Evolutionary conservation across 2,113 vertebrate species (phyloP).

Genomic region (Canis aureus): DNA sequence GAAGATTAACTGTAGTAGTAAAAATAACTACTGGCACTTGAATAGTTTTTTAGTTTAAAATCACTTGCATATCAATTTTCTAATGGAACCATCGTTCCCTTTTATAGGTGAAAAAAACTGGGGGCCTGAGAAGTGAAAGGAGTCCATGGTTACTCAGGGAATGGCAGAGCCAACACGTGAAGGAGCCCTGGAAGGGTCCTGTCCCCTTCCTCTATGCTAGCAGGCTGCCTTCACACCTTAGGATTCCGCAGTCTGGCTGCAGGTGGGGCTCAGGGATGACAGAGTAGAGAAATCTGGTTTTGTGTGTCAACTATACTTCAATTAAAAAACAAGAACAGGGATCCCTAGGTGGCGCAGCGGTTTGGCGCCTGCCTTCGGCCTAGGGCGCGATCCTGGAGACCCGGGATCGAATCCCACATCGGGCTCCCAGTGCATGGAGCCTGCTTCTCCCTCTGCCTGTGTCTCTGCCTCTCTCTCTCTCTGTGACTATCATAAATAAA

Average conservation of each 20-base stretch:
- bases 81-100: conserved; percentile 4
- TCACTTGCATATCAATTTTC: background rate
- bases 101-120: background rate
- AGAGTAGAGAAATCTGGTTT: background rate
- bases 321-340: background rate
- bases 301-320: background rate
- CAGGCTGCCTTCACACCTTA: background rate
- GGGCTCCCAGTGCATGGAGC: too few relatives aligned
- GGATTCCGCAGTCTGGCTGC: background rate
- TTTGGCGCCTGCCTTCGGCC: too few relatives aligned
- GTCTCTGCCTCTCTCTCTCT: too few relatives aligned
- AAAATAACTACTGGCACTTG: background rate
- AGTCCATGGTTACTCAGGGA: background rate
- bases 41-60: conserved; percentile 42
- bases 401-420: too few relatives aligned
- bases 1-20: background rate
- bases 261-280: background rate
- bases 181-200: background rate
- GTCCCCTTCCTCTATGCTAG: background rate
- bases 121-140: background rate
- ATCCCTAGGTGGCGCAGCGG: too few relatives aligned
- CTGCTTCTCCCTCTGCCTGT: too few relatives aligned
- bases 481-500: too few relatives aligned
- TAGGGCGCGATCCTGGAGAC: too few relatives aligned
- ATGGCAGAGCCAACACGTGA: background rate